These are phyloP conservation scores for Poeciliopsis retropinna DNA, from an alignment of 2,113 vertebrate species.

Conservation along the genomic window DNA sequence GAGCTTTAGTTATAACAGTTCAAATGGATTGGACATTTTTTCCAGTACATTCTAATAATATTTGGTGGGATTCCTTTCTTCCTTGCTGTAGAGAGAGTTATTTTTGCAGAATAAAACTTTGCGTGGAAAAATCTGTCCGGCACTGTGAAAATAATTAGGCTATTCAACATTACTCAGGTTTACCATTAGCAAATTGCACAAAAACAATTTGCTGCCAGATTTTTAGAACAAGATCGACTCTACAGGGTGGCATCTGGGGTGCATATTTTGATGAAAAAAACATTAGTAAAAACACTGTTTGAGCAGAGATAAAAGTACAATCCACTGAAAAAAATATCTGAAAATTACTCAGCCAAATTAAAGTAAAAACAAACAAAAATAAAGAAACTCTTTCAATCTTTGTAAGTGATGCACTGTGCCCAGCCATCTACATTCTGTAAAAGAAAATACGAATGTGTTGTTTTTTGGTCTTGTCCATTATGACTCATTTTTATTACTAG, in stretches of 20 bases:
- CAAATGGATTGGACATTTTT: too few species aligned
- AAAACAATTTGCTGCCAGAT: not conserved
- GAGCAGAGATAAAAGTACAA: not conserved
- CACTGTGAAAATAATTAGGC: too few species aligned
- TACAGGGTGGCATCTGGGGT: not conserved
- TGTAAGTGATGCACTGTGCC: not conserved
- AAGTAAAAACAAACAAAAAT: not conserved
- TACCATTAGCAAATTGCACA: not conserved
- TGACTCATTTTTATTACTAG: not conserved
- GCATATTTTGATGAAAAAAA: not conserved
- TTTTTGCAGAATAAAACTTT: too few species aligned
- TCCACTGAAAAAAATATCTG: not conserved
- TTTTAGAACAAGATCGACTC: too few species aligned
- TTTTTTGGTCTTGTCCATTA: not conserved
- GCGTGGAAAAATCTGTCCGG: too few species aligned
- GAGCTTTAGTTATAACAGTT: too few species aligned
- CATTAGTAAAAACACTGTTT: not conserved
- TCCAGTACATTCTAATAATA: too few species aligned
- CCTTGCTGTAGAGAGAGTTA: too few species aligned
- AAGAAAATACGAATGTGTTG: too few species aligned
- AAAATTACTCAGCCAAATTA: not conserved
- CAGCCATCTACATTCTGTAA: not conserved
- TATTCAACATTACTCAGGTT: too few species aligned
- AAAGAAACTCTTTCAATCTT: not conserved
- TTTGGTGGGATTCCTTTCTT: too few species aligned